Evolutionary conservation across 2,888 invertebrate genomes (phyloP).

Genomic region (Chloromyia formosa): DNA sequence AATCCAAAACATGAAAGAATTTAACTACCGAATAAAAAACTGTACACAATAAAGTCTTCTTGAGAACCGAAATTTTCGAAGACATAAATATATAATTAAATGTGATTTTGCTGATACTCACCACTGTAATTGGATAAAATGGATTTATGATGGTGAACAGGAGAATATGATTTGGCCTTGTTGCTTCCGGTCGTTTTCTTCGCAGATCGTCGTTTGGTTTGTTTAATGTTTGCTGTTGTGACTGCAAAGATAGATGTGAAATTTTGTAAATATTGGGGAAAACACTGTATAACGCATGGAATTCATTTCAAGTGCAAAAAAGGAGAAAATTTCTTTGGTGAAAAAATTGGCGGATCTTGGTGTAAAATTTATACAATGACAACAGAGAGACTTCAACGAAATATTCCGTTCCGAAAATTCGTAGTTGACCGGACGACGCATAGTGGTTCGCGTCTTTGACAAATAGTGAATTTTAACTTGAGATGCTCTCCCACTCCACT

Average conservation of each 20-base stretch:
- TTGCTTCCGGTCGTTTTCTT: slow-evolving; percentile 81
- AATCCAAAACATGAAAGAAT: neutral
- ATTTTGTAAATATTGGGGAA: neutral
- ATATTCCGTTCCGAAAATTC: no score
- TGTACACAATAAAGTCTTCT: neutral
- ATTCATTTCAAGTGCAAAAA: no score
- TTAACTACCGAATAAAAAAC: neutral
- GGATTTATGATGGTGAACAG: slow-evolving; percentile 98
- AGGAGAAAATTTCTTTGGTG: no score
- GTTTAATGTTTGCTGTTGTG: slow-evolving; percentile 61
- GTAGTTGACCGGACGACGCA: no score
- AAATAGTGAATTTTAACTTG: no score
- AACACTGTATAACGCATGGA: no score
- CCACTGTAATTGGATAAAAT: slow-evolving; percentile 98
- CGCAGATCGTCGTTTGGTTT: slow-evolving; percentile 71
- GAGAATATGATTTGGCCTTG: slow-evolving; percentile 94
- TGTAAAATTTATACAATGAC: no score
- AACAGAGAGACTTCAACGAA: no score
- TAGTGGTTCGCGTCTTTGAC: no score
- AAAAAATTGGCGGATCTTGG: no score
- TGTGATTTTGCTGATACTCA: slow-evolving; percentile 69
- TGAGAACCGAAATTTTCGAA: neutral
- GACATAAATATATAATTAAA: no score
- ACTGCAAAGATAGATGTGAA: slow-evolving; percentile 53
- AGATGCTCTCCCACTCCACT: no score